phyloP scores from a whole-genome alignment of 2,797 vertebrate species.

The Malacoraja senta region DNA sequence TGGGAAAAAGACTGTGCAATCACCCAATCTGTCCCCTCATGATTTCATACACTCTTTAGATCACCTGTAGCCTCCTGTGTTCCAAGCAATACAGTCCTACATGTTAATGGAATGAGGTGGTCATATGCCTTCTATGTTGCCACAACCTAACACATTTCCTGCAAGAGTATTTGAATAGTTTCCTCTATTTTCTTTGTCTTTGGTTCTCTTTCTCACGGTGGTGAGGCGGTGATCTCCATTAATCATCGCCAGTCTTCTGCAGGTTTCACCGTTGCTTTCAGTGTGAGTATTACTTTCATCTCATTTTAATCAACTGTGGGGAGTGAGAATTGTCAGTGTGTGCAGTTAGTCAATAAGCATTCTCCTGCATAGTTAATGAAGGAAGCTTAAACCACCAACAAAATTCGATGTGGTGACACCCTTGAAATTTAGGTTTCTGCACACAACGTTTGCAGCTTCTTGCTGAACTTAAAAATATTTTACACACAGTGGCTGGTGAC shows the following conservation, averaged over 20 bases:
- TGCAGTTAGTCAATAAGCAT: background rate
- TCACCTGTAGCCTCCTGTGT: too few species aligned
- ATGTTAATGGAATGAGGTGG: background rate
- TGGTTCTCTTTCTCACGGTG: background rate
- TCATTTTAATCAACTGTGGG: background rate
- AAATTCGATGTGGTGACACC: background rate
- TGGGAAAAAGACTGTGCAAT: too few species aligned
- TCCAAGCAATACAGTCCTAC: too few species aligned
- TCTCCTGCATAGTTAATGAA: background rate
- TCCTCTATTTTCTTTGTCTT: background rate
- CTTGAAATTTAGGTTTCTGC: background rate
- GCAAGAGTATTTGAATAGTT: background rate
- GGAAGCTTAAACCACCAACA: background rate
- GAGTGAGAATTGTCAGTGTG: slow-evolving; percentile 1
- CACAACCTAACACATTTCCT: background rate
- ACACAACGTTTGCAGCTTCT: background rate
- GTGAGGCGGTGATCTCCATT: background rate
- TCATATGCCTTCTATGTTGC: background rate
- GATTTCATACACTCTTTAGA: too few species aligned
- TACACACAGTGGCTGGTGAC: background rate
- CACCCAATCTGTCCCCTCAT: too few species aligned
- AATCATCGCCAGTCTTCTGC: background rate
- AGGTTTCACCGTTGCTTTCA: background rate
- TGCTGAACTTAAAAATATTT: background rate
- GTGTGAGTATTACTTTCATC: background rate